Conservation (phyloP, 2,888 invertebrate species). For the Thereva nobilitata region DNA sequence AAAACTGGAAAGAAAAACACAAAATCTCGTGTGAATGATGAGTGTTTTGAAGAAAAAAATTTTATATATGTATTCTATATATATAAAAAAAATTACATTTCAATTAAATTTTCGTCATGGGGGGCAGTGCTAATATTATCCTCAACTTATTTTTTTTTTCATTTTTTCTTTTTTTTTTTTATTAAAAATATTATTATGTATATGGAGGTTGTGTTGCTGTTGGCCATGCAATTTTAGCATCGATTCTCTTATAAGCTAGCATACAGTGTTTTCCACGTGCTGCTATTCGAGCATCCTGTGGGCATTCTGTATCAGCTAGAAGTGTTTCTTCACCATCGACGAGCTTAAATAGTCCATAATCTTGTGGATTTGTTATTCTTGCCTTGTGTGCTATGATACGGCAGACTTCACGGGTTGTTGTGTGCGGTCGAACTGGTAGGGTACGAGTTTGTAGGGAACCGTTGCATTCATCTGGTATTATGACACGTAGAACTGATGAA, state of each 20-base stretch:
- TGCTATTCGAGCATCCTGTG: conserved; percentile 79
- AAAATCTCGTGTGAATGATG: not conserved
- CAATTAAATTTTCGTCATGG: conserved; percentile 4
- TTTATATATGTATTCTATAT: not conserved
- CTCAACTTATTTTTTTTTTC: not conserved
- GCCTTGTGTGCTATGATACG: conserved; percentile 94
- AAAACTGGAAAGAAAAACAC: conserved; percentile 4
- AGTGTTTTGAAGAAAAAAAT: conserved; percentile 10
- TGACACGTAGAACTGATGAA: conserved; percentile 82
- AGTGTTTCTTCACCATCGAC: conserved; percentile 92
- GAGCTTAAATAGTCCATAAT: conserved; percentile 89
- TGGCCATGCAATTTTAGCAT: conserved; percentile 98
- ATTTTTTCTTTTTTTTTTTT: not conserved
- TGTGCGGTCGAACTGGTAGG: conserved; percentile 89
- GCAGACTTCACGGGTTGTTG: conserved; percentile 90
- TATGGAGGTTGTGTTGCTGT: conserved; percentile 49
- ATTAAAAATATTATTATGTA: not conserved
- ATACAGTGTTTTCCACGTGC: conserved; percentile 82
- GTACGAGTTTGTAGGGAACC: conserved; percentile 91
- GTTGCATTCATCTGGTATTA: conserved; percentile 91
- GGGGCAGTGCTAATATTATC: conserved; percentile 8
- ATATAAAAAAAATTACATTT: not conserved
- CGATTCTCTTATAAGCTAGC: conserved; percentile 92
- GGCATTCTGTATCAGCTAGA: conserved; percentile 85
- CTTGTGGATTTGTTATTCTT: conserved; percentile 93